phyloP scores from a whole-genome alignment of 2,797 vertebrate species.

The Takifugu ocellatus region DNA sequence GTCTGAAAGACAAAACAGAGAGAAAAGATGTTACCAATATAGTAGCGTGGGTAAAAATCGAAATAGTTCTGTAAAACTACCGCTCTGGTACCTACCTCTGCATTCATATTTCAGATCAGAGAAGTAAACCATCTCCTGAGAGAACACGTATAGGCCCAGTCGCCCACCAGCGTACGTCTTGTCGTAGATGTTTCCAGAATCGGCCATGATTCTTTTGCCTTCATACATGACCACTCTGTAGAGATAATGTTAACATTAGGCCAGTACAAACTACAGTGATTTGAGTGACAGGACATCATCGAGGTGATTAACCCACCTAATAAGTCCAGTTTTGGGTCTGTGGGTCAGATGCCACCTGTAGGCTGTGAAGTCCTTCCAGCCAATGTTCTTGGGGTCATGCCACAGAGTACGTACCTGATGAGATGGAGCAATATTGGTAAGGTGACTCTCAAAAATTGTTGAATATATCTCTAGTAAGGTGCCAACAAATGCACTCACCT shows the following conservation, averaged over 20 bases:
- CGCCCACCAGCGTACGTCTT: slow-evolving; percentile 96
- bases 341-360: slow-evolving; percentile 98
- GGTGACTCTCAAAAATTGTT: background rate
- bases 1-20: slow-evolving; percentile 77
- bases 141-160: slow-evolving; percentile 96
- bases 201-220: slow-evolving; percentile 98
- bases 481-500: slow-evolving; percentile 70
- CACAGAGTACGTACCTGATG: slow-evolving; percentile 92
- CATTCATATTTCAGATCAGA: slow-evolving; percentile 99
- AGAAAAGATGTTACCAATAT: slow-evolving; percentile 24
- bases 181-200: slow-evolving; percentile 95
- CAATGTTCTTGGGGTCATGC: slow-evolving; percentile 96
- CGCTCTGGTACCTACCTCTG: slow-evolving; percentile 79
- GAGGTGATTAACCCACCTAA: slow-evolving; percentile 79
- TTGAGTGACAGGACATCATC: background rate
- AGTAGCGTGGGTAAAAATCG: background rate
- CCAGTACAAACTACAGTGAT: background rate
- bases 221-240: slow-evolving; percentile 96
- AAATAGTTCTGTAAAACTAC: background rate
- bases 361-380: slow-evolving; percentile 99
- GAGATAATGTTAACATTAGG: slow-evolving; percentile 20
- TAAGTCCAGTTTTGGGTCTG: slow-evolving; percentile 94
- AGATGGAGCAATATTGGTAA: slow-evolving; percentile 20
- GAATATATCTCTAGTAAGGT: background rate
- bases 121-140: slow-evolving; percentile 99